Conservation (phyloP, 2,797 vertebrate species). For the Leptatherina wallacei region DNA sequence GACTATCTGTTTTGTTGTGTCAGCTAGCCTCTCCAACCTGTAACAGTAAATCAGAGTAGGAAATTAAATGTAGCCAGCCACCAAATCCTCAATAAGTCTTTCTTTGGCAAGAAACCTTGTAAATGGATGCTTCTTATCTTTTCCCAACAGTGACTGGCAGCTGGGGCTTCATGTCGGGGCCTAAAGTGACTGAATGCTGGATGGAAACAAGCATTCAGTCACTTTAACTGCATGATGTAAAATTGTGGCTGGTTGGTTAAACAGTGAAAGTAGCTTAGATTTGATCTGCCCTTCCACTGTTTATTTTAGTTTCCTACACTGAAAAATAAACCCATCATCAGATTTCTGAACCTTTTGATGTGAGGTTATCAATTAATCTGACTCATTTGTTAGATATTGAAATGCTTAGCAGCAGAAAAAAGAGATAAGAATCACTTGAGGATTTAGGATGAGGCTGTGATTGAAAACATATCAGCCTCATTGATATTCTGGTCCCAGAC, state of each 20-base stretch:
- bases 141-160: too few relatives aligned
- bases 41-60: slow-evolving; percentile 19
- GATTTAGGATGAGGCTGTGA: neutral
- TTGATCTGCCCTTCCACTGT: too few relatives aligned
- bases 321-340: neutral
- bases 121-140: neutral
- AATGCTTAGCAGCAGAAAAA: slow-evolving; percentile 58
- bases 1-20: neutral
- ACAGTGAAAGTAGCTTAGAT: neutral
- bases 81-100: neutral
- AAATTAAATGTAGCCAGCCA: slow-evolving; percentile 18
- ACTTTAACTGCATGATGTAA: neutral
- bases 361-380: neutral
- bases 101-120: neutral
- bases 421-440: slow-evolving; percentile 67
- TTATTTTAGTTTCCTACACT: slow-evolving; percentile 15
- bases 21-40: neutral
- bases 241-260: neutral
- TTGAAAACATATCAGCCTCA: slow-evolving; percentile 1
- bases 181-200: too few relatives aligned
- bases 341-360: neutral
- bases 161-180: too few relatives aligned
- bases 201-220: too few relatives aligned
- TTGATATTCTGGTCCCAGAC: neutral
- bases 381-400: neutral